phyloP scores from a whole-genome alignment of 2,113 vertebrate species.

The Balaeniceps rex region DNA sequence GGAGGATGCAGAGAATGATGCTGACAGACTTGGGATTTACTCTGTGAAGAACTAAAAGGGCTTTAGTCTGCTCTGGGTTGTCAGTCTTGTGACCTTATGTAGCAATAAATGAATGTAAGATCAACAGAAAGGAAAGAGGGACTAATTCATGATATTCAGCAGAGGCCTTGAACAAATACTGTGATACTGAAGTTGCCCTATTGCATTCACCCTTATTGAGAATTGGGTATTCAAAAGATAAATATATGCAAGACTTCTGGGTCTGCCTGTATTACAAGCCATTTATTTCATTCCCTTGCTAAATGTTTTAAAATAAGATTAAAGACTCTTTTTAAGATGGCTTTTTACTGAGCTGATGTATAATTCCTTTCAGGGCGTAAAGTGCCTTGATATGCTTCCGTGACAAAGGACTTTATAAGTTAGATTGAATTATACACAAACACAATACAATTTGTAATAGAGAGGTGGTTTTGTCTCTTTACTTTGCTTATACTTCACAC shows the following conservation, averaged over 20 bases:
- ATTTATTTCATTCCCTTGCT: conserved; percentile 23
- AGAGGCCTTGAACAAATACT: not conserved
- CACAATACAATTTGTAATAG: not conserved
- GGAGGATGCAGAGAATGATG: not conserved
- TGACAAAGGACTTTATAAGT: conserved; percentile 27
- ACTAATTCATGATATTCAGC: not conserved
- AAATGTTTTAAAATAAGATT: conserved; percentile 47
- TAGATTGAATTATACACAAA: not conserved
- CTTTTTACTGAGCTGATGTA: conserved; percentile 12
- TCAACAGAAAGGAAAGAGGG: not conserved
- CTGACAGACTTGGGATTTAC: not conserved
- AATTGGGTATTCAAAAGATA: conserved; percentile 1
- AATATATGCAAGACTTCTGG: conserved; percentile 10
- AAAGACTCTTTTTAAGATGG: conserved; percentile 4
- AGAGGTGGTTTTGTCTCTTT: not conserved
- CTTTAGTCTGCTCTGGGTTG: not conserved
- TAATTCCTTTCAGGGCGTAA: not conserved
- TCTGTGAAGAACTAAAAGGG: not conserved
- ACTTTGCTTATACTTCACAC: not conserved
- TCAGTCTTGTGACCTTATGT: not conserved
- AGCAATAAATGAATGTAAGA: not conserved
- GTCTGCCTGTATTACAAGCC: not conserved
- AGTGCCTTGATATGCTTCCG: not conserved
- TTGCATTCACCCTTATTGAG: not conserved
- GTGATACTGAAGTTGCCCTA: not conserved